Percentiles rank a stretch among this genome's conserved stretches.
Evolutionary conservation across 2,113 vertebrate species (phyloP).

Genomic region (Formicarius rufipectus): DNA sequence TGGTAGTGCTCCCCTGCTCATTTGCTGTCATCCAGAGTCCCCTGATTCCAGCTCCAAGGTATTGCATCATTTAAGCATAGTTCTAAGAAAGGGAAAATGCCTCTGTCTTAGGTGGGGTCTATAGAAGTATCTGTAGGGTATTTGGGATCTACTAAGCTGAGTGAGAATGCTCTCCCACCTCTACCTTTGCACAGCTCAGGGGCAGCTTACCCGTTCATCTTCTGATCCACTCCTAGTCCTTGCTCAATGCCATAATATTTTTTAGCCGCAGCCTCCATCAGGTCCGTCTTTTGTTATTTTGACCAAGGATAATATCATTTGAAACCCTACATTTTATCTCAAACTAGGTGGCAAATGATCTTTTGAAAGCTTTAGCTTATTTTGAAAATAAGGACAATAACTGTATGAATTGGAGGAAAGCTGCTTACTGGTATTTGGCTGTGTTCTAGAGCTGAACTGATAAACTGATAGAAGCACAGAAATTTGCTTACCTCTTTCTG

Average conservation of each 20-base stretch:
- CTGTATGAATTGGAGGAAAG: not conserved
- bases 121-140: not conserved
- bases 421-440: not conserved
- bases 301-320: not conserved
- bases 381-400: not conserved
- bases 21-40: not conserved
- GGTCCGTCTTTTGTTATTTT: not conserved
- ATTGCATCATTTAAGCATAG: too few species aligned
- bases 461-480: not conserved
- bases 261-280: not conserved
- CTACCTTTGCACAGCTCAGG: not conserved
- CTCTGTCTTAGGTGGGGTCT: not conserved
- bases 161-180: not conserved
- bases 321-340: not conserved
- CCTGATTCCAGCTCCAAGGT: not conserved
- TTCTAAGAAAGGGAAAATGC: not conserved
- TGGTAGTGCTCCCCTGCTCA: not conserved
- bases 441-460: not conserved
- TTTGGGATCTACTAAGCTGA: not conserved
- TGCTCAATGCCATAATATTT: not conserved
- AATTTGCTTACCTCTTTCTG: not conserved
- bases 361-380: not conserved
- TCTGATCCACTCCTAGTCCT: not conserved
- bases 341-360: not conserved
- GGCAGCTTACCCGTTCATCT: not conserved